A percentile compares a stretch with the other conserved stretches of the same genome.
Conservation (phyloP, 92 coral and sea anemone species). For the Metridium senile region DNA sequence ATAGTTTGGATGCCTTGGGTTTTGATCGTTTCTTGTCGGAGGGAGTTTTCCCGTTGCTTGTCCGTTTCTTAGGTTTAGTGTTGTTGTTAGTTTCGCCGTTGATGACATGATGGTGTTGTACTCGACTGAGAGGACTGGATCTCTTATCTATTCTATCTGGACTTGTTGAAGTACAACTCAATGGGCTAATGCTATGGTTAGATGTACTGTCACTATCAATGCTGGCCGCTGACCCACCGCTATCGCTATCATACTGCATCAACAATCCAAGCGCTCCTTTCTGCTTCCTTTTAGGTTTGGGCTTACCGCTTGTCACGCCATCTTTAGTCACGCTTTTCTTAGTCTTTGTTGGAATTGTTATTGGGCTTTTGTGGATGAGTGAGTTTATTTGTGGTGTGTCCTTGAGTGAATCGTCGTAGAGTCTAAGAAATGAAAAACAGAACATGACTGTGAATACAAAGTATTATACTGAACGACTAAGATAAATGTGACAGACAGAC, state of each 20-base stretch:
- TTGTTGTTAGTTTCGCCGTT: constrained; percentile 17
- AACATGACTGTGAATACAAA: no score
- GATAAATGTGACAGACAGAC: no score
- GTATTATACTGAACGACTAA: no score
- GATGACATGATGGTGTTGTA: constrained; percentile 9
- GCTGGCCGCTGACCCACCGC: constrained; percentile 81
- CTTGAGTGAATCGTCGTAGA: no score
- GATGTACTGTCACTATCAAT: constrained; percentile 81
- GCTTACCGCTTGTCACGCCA: constrained; percentile 33
- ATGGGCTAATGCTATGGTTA: constrained; percentile 66
- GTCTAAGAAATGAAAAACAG: no score
- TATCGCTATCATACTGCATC: constrained; percentile 91
- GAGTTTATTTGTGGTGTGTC: no score
- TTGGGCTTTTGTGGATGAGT: no score
- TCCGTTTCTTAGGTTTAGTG: constrained; percentile 57
- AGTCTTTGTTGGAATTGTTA: no score
- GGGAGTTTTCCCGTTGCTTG: constrained; percentile 9
- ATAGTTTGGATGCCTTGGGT: constrained; percentile 15
- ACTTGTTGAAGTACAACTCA: constrained; percentile 50
- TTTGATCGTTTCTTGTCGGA: constrained; percentile 65
- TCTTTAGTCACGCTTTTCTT: constrained; percentile 7
- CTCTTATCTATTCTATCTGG: constrained; percentile 26
- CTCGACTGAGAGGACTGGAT: constrained; percentile 23
- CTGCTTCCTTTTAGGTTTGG: constrained; percentile 26
- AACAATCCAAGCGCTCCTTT: constrained; percentile 84